A percentile compares a stretch with the other conserved stretches of the same genome.
phyloP scores from a whole-genome alignment of 2,797 vertebrate genomes.

The Sebastes variabilis region DNA sequence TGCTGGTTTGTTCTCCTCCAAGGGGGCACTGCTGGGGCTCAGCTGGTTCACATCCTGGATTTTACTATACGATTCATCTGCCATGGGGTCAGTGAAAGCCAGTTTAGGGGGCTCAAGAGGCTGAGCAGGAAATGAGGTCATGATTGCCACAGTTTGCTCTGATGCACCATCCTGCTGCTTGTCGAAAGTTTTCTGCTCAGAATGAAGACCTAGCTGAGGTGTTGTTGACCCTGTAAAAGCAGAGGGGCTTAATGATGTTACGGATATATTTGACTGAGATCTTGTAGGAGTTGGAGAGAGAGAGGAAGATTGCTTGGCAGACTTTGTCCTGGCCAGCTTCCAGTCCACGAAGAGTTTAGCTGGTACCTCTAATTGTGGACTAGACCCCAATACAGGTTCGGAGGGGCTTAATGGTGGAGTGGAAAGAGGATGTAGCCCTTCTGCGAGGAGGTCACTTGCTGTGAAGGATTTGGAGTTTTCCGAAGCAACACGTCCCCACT shows the following conservation, averaged over 20 bases:
- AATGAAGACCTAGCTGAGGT: conserved; percentile 29
- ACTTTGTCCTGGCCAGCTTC: conserved; percentile 44
- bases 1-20: conserved; percentile 47
- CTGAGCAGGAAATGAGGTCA: conserved; percentile 32
- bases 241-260: conserved; percentile 20
- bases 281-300: conserved; percentile 12
- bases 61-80: conserved; percentile 34
- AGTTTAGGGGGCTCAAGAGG: conserved; percentile 34
- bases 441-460: conserved; percentile 27
- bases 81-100: conserved; percentile 16
- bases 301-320: conserved; percentile 38
- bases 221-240: conserved; percentile 14
- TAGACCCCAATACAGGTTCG: conserved; percentile 27
- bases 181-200: conserved; percentile 35
- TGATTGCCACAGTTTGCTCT: conserved; percentile 15
- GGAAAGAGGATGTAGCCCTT: conserved; percentile 42
- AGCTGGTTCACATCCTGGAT: conserved; percentile 41
- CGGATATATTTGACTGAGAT: conserved; percentile 42
- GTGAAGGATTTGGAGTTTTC: conserved; percentile 43
- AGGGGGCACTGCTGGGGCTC: conserved; percentile 50
- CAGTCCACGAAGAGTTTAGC: conserved; percentile 46
- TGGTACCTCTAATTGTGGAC: conserved; percentile 27
- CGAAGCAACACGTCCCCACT: conserved; percentile 9
- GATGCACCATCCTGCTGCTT: conserved; percentile 31
- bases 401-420: conserved; percentile 45